Evolutionary conservation across 1,140 invertebrate genomes (phyloP).

Genomic region (Aphidius ervi): DNA sequence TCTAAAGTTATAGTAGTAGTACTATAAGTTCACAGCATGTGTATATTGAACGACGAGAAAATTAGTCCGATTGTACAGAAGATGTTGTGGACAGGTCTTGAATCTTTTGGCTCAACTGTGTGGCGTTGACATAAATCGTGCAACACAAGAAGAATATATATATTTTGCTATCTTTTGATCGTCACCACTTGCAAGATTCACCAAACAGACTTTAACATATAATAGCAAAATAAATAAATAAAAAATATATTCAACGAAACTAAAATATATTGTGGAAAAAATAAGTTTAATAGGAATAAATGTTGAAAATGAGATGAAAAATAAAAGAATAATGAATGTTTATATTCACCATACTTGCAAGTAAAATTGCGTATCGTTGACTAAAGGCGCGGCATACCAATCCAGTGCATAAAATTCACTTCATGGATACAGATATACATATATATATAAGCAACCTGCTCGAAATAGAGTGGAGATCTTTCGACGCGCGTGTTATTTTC

Average conservation of each 20-base stretch:
- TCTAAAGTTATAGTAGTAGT: not conserved
- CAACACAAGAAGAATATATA: constrained; percentile 3
- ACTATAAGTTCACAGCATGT: not conserved
- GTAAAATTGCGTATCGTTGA: constrained; percentile 4
- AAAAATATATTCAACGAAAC: not conserved
- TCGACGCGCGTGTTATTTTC: constrained; percentile 22
- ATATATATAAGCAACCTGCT: constrained; percentile 34
- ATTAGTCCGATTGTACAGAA: constrained; percentile 8
- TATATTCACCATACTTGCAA: not conserved
- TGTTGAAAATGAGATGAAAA: not conserved
- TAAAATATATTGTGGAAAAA: no score
- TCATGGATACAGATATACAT: constrained; percentile 11
- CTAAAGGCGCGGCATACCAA: constrained; percentile 32
- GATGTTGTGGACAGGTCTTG: constrained; percentile 10
- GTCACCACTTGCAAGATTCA: not conserved
- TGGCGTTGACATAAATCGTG: constrained; percentile 16
- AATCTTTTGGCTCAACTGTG: constrained; percentile 4
- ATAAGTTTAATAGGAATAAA: not conserved
- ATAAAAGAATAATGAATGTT: not conserved
- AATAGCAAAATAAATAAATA: not conserved
- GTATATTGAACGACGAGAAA: not conserved
- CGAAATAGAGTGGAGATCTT: constrained; percentile 24
- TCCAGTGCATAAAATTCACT: constrained; percentile 33
- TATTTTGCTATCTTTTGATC: constrained; percentile 9
- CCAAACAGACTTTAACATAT: no score